Conservation (phyloP, 2,888 invertebrate species). For the Lasioglossum figueresi region DNA sequence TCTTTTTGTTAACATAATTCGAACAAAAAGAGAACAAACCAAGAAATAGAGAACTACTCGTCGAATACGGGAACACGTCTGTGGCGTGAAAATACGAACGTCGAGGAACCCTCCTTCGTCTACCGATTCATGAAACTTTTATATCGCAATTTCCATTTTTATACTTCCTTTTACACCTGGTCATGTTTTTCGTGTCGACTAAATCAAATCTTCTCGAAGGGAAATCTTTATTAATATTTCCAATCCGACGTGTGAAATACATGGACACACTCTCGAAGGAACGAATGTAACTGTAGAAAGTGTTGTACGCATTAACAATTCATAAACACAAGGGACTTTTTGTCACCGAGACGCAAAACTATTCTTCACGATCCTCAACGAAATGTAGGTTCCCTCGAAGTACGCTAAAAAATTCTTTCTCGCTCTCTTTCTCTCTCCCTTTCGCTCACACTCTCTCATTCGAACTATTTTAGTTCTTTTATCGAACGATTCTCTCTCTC, state of each 20-base stretch:
- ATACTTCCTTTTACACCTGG: background rate
- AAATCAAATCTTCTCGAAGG: background rate
- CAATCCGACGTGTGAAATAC: background rate
- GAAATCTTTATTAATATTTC: background rate
- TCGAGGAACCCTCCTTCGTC: conserved; percentile 67
- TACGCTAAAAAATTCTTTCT: conserved; percentile 60
- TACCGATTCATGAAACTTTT: conserved; percentile 50
- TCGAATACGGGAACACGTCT: conserved; percentile 74
- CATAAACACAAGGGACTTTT: conserved; percentile 47
- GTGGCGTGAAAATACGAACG: conserved; percentile 75
- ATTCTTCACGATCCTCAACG: conserved; percentile 51
- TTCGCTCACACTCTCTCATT: conserved; percentile 21
- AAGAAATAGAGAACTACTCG: conserved; percentile 43
- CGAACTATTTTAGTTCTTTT: conserved; percentile 9
- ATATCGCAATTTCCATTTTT: background rate
- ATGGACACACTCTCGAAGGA: background rate
- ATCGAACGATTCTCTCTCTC: background rate
- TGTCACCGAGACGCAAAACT: conserved; percentile 40
- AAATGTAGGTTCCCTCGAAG: conserved; percentile 66
- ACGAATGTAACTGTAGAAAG: background rate
- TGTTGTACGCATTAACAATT: conserved; percentile 19
- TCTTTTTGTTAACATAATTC: conserved; percentile 47
- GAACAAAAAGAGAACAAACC: conserved; percentile 50
- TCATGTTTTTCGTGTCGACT: background rate
- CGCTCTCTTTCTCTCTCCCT: conserved; percentile 10